Base-by-base conservation (phyloP, 1,140 invertebrate species). In the Drosophila kanapiae region DNA sequence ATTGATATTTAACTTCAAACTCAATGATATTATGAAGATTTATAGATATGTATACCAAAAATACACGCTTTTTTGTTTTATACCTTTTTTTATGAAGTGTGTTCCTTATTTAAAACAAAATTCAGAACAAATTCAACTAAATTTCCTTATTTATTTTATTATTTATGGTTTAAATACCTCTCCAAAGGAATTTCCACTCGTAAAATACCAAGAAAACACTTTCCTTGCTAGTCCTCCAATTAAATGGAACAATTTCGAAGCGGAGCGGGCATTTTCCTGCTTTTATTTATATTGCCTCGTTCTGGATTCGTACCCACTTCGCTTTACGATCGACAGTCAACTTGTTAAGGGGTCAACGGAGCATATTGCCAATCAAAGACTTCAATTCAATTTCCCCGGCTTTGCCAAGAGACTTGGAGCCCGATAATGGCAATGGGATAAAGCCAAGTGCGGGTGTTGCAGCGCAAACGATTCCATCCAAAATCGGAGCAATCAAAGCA, bases 401-500 rank as follows among this genome's bases (percentile, higher is more conserved):
- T 83, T 77, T 56, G 63, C 85, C 80, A 68, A 68, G 62, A 69
- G 31, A 78, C 53, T 56, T 18, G 18, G 8, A n/a, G 9, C 48
- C 10, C 63, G 48, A 80, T 77, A 77, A 88, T 88, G 43, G 63
- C 51, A 83, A 87, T 88, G 58, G 80, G 43, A 84, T 90, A 75
- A 84, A 81, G 74, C 71, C 64, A 80, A 84, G 72, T 75, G 81
- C 78, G 58, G 75, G 60, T 84, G 84, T 68, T 78, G 80, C 62
- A 64, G 72, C 48, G 65, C 68, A 43, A 60, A 54, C 74, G 75
- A 88, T 79, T 80, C 78, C 81, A 82, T 75, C 90, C 78, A 90
- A 91, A 91, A 85, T 91, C 85, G 78, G 82, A 80, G 78, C 82
- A 88, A 87, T 87, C 82, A 78, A 82, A 68, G 63, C 86, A 85